phyloP scores from a whole-genome alignment of 2,888 invertebrate genomes.

The Diplolepis rosae region DNA sequence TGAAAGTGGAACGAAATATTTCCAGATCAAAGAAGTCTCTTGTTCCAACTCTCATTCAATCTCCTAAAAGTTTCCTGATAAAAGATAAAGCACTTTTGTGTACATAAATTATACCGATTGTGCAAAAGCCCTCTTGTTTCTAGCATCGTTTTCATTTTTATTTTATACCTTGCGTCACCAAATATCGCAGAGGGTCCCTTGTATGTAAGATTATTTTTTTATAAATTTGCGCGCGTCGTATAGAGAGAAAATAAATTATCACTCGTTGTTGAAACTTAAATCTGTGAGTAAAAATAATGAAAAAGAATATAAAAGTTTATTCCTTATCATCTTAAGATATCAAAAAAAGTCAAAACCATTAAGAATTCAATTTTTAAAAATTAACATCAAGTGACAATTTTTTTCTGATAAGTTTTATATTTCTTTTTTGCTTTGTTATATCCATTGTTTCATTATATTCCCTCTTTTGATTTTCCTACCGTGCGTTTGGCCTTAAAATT shows the following conservation, averaged over 20 bases:
- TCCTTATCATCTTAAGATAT: background rate
- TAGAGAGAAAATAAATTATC: background rate
- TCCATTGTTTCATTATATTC: background rate
- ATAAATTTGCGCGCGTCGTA: background rate
- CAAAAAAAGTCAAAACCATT: background rate
- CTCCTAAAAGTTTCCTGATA: too few relatives aligned
- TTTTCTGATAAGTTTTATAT: background rate
- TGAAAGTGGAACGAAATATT: too few relatives aligned
- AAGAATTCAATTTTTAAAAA: background rate
- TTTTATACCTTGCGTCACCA: too few relatives aligned
- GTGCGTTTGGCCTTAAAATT: constrained; percentile 13
- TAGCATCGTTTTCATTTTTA: background rate
- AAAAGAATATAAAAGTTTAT: too few relatives aligned
- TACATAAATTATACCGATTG: background rate
- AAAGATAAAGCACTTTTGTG: constrained; percentile 4
- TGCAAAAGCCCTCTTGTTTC: background rate
- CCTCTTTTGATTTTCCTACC: constrained; percentile 12
- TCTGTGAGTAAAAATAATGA: background rate
- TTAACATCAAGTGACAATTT: constrained; percentile 14
- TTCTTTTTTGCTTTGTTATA: constrained; percentile 7
- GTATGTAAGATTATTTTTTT: too few relatives aligned
- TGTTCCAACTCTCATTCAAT: too few relatives aligned
- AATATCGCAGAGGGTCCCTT: too few relatives aligned
- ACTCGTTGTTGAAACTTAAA: background rate
- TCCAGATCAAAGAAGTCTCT: too few relatives aligned